Conservation (phyloP, 2,797 vertebrate species). For the Onychomys arenicola region DNA sequence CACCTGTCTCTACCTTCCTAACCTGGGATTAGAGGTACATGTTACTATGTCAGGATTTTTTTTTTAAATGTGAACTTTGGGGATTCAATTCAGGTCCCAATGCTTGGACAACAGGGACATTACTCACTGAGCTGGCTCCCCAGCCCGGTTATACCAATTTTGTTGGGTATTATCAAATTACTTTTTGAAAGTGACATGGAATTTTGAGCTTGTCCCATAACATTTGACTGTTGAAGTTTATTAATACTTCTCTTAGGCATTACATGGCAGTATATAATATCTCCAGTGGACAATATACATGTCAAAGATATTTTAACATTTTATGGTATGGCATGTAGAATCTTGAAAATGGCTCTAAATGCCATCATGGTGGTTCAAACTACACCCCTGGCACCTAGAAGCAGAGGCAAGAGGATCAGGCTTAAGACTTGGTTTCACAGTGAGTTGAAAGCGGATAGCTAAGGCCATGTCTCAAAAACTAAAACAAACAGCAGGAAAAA, state of each 20-base stretch:
- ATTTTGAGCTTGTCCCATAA: not conserved
- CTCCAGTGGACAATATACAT: not conserved
- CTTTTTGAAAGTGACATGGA: not conserved
- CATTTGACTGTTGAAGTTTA: not conserved
- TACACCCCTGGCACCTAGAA: not conserved
- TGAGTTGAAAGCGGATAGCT: not conserved
- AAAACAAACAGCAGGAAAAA: not conserved
- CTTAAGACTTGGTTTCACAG: not conserved
- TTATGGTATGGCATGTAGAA: not conserved
- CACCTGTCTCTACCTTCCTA: not conserved
- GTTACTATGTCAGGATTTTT: not conserved
- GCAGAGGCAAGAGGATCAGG: not conserved
- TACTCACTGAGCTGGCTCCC: not conserved
- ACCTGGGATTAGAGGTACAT: not conserved
- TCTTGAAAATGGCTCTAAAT: not conserved
- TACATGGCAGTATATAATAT: not conserved
- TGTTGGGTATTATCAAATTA: not conserved
- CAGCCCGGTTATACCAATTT: not conserved
- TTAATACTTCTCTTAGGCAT: not conserved
- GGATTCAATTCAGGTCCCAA: not conserved
- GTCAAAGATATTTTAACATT: not conserved
- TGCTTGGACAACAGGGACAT: not conserved
- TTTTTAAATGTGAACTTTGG: not conserved
- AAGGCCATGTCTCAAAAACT: not conserved
- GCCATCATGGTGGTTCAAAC: not conserved